phyloP scores from a whole-genome alignment of 92 coral and sea anemone species.

The Isaurus tuberculatus region DNA sequence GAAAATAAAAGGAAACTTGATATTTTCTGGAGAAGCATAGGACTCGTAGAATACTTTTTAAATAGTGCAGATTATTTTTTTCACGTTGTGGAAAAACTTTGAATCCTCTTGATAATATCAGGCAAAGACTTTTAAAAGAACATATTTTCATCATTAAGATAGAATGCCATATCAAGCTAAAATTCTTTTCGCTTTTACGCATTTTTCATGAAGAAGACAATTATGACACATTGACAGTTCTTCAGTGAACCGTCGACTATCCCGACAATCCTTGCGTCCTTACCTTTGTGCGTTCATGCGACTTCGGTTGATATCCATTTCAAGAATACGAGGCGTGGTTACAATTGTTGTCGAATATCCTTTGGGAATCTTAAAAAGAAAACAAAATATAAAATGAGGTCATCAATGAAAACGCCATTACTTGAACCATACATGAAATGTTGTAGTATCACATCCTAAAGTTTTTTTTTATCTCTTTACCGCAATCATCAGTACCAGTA shows the following conservation, averaged over 20 bases:
- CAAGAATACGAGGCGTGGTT: conserved; percentile 87
- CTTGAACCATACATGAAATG: too few relatives aligned
- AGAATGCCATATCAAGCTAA: too few relatives aligned
- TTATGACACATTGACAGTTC: too few relatives aligned
- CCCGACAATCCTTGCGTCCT: not conserved
- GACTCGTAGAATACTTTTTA: not conserved
- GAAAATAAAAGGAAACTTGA: not conserved
- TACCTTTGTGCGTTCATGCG: conserved; percentile 88
- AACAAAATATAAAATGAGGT: too few relatives aligned
- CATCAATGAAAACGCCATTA: too few relatives aligned
- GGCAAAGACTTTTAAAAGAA: not conserved
- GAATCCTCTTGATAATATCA: not conserved
- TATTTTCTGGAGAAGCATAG: not conserved
- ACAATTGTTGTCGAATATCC: conserved; percentile 58
- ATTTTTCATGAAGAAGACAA: too few relatives aligned
- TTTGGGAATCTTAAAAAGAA: conserved; percentile 47
- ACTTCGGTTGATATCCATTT: conserved; percentile 89
- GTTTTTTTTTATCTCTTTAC: too few relatives aligned
- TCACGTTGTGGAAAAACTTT: not conserved
- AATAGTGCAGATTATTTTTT: not conserved
- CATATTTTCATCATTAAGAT: not conserved
- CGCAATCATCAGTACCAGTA: too few relatives aligned
- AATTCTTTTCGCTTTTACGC: too few relatives aligned
- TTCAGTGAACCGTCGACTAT: not conserved
- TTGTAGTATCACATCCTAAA: too few relatives aligned